Base-by-base conservation (phyloP, 2,888 invertebrate species). In the Cenopis cana region DNA sequence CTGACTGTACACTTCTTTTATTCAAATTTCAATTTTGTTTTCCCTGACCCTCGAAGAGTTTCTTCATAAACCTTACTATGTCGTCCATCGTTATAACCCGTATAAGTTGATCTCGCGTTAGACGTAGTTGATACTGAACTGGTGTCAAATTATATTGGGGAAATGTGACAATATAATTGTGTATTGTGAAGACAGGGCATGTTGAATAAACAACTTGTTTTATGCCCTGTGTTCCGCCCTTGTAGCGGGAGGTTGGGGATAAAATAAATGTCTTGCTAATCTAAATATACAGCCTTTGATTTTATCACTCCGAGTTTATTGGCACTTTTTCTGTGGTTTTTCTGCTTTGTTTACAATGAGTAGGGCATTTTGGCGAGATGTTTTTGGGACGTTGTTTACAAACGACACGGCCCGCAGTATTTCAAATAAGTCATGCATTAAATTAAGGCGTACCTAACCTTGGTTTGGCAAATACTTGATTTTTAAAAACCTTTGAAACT, bases 201-300 rank as follows among this genome's bases (percentile, higher is more conserved):
- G 36, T n/a, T 38, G 52, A 52, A 64, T 64, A 54, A 64, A 64
- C 36, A 52, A 38, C 20, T 20, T 54, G 64, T 64, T 64, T 64
- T 64, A 64, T 64, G 38, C 24, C 62, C 18, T 20, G 18, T 36
- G 14, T 33, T 54, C 64, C 52, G 14, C 64, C 64, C 50, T 62
- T 12, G 4, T 4, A 20, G 52, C 55, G 55, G n/a, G 9, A n/a
- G 12, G 50, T 41, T 49, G 61, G 61, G 64, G 64, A 54, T 64
- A 20, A 64, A 52, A 64, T 64, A 54, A 64, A 52, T 64, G 38
- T 64, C 64, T 52, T 24, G 20, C 17, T 64, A 54, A 64, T 64
- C 64, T 54, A 52, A 64, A 64, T 62, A 52, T 38, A 64, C 64
- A 38, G 38, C 64, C 62, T 64, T 36, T 52, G 20, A 64, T 36